These are phyloP conservation scores for Diglossa cyanea DNA, from an alignment of 2,797 vertebrate genomes.

Conservation along the genomic window DNA sequence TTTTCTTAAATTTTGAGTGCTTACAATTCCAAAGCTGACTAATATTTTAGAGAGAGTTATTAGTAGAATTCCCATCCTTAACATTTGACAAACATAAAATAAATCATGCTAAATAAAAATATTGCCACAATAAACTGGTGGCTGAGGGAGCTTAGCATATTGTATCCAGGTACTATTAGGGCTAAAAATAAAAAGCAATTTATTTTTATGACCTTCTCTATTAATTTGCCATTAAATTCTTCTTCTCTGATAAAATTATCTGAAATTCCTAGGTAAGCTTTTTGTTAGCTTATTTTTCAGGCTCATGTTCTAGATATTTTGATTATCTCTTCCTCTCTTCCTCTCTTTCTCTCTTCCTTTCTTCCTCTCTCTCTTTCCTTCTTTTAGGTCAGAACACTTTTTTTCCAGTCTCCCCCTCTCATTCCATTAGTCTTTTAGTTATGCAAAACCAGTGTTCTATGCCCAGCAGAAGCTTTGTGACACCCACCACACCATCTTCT, in stretches of 20 bases:
- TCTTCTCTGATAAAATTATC: not conserved
- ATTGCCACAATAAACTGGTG: not conserved
- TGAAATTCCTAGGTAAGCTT: not conserved
- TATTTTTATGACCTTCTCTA: not conserved
- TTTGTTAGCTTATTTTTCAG: not conserved
- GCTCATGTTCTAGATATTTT: not conserved
- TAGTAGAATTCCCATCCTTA: not conserved
- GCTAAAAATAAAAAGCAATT: not conserved
- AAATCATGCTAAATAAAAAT: not conserved
- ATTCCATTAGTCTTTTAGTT: not conserved
- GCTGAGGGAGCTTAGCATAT: not conserved
- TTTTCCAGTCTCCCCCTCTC: not conserved
- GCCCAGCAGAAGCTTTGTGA: not conserved
- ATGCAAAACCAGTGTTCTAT: not conserved
- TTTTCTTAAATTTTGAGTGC: not conserved
- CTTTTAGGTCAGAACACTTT: not conserved
- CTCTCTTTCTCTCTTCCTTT: not conserved
- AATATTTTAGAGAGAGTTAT: not conserved
- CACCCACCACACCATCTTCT: too few relatives aligned
- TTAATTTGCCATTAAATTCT: not conserved
- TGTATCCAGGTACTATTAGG: not conserved
- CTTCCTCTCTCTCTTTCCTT: not conserved
- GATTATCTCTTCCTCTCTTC: accelerated
- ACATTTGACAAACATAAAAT: not conserved
- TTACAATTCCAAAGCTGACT: not conserved